Conservation (phyloP, 2,113 vertebrate genomes). For the Isurus oxyrinchus region DNA sequence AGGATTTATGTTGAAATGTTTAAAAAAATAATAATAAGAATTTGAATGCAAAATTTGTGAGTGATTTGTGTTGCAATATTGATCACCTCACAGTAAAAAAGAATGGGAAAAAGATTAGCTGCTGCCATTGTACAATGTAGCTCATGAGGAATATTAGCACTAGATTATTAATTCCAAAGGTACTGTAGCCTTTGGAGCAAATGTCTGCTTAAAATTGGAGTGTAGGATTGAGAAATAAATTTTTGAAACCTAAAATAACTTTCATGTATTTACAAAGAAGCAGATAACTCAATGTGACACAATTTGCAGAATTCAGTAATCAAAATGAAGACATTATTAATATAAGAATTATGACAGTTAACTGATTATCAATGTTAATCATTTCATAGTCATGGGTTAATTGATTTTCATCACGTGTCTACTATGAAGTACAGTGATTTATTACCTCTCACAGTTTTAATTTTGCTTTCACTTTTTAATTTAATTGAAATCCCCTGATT, state of each 20-base stretch:
- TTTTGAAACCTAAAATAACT: constrained; percentile 9
- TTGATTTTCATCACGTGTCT: constrained; percentile 1
- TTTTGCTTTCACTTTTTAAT: not conserved
- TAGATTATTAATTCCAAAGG: not conserved
- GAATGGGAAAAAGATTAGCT: not conserved
- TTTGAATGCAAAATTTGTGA: not conserved
- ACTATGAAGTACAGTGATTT: not conserved
- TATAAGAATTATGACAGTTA: constrained; percentile 11
- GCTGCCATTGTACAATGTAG: not conserved
- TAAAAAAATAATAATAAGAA: not conserved
- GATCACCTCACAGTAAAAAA: not conserved
- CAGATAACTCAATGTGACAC: not conserved
- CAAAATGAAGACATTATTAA: not conserved
- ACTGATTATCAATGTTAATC: not conserved
- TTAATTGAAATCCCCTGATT: not conserved
- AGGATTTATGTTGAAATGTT: not conserved
- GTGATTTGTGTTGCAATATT: not conserved
- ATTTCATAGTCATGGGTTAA: not conserved
- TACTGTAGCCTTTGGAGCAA: not conserved
- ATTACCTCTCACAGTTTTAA: not conserved
- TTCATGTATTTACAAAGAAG: not conserved
- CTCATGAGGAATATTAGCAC: not conserved
- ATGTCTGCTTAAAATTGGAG: not conserved
- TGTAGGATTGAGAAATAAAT: not conserved
- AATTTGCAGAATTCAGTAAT: not conserved